Conservation (phyloP, 2,113 vertebrate species). For the Cheirogaleus medius region DNA sequence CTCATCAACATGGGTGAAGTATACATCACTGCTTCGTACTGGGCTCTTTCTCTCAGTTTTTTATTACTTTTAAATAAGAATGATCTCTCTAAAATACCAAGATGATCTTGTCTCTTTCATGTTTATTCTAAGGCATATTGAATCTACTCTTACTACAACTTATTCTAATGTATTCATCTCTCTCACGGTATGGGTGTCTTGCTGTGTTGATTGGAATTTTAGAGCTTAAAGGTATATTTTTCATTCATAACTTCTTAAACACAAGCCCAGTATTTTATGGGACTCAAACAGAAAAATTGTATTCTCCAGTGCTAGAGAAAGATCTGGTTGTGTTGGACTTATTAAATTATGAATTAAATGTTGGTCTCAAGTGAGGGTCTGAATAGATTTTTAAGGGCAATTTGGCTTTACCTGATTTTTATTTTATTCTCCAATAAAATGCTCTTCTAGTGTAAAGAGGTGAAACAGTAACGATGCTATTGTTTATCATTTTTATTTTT, state of each 20-base stretch:
- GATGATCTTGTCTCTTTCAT: background rate
- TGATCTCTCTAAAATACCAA: background rate
- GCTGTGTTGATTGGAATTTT: background rate
- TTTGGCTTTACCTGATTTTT: background rate
- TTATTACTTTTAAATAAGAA: background rate
- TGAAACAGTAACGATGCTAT: background rate
- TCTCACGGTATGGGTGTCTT: background rate
- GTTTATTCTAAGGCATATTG: conserved; percentile 2
- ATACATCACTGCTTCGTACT: background rate
- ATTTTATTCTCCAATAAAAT: background rate
- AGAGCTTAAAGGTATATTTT: background rate
- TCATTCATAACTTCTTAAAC: background rate
- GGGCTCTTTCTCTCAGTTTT: background rate
- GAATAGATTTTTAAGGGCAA: background rate
- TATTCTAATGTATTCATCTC: background rate
- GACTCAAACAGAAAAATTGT: background rate
- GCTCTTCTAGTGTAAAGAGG: background rate
- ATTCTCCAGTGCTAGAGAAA: background rate
- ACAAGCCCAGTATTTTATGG: background rate
- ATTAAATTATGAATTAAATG: conserved; percentile 7
- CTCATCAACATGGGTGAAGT: background rate
- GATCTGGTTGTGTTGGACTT: background rate
- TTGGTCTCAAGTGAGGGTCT: background rate
- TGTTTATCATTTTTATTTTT: background rate
- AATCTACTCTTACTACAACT: background rate